Evolutionary conservation across 2,888 invertebrate species (phyloP).

Genomic region (Volucella inflata): DNA sequence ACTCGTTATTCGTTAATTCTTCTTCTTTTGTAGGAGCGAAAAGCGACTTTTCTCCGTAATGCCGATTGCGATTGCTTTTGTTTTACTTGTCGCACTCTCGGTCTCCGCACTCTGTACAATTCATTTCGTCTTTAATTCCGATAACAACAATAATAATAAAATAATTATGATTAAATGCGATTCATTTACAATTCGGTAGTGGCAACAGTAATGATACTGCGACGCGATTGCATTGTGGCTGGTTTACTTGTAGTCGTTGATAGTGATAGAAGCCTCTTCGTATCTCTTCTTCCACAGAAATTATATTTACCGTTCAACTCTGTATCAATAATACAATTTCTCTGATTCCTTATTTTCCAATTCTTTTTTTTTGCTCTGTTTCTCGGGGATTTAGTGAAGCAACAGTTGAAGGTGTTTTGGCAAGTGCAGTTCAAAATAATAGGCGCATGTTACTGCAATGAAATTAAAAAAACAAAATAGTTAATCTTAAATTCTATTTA

Average conservation of each 20-base stretch:
- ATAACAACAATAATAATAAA: slow-evolving; percentile 65
- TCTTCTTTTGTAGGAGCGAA: slow-evolving; percentile 31
- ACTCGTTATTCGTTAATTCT: not conserved
- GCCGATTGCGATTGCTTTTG: slow-evolving; percentile 42
- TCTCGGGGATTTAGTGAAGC: not conserved
- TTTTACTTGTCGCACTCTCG: slow-evolving; percentile 5
- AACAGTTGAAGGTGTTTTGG: not conserved
- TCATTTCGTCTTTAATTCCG: slow-evolving; percentile 65
- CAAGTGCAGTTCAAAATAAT: not conserved
- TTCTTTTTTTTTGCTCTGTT: not conserved
- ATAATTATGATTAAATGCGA: slow-evolving; percentile 56
- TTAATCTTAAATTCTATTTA: not conserved
- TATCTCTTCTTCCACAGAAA: not conserved
- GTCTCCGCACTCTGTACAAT: slow-evolving; percentile 9
- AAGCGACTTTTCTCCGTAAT: slow-evolving; percentile 22
- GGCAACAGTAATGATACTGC: slow-evolving; percentile 16
- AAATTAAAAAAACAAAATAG: not conserved
- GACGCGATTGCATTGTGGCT: slow-evolving; percentile 67
- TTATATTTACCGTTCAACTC: slow-evolving; percentile 22
- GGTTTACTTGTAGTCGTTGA: slow-evolving; percentile 43
- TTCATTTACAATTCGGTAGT: slow-evolving; percentile 47
- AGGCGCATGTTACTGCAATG: slow-evolving; percentile 7
- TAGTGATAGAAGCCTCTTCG: slow-evolving; percentile 11
- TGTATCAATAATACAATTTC: not conserved
- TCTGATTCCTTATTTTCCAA: not conserved